Conservation (phyloP, 2,888 invertebrate genomes). For the Perizoma affinitatum region DNA sequence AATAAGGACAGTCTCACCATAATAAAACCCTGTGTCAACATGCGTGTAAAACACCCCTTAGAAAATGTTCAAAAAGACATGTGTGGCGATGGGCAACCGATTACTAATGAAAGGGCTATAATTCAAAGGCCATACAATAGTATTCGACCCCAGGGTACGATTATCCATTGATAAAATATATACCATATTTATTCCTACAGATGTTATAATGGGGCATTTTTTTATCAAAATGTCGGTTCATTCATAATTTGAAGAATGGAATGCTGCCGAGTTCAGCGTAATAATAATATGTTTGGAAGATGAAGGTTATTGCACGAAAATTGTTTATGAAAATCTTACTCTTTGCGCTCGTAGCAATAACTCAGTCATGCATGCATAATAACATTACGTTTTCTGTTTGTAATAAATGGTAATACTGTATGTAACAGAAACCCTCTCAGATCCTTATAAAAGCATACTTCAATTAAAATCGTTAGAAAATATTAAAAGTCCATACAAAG, state of each 20-base stretch:
- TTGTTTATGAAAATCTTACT: conserved; percentile 1
- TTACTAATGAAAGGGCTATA: conserved; percentile 32
- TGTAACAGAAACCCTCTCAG: too few species aligned
- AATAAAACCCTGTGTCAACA: conserved; percentile 3
- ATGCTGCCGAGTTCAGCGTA: conserved; percentile 14
- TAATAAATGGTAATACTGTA: not conserved
- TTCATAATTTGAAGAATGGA: conserved; percentile 31
- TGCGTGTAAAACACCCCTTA: conserved; percentile 13
- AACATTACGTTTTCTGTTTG: not conserved
- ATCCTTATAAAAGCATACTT: not conserved
- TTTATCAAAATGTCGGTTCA: conserved; percentile 26
- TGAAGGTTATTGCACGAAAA: conserved; percentile 10
- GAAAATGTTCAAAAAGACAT: conserved; percentile 22
- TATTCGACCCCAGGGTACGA: conserved; percentile 40
- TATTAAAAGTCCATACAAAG: too few species aligned
- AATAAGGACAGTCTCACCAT: conserved; percentile 2
- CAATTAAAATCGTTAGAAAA: too few species aligned
- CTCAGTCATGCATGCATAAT: too few species aligned
- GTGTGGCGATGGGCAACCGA: conserved; percentile 31
- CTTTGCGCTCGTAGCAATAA: too few species aligned
- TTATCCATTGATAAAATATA: conserved; percentile 37
- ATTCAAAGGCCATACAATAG: conserved; percentile 43
- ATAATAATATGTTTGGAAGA: conserved; percentile 14
- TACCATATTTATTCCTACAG: conserved; percentile 40
- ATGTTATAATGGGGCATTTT: conserved; percentile 37